A percentile compares a stretch with the other conserved stretches of the same genome.
These are phyloP conservation scores for Drosophila leonis DNA, from an alignment of 2,888 invertebrate species.

Conservation along the genomic window DNA sequence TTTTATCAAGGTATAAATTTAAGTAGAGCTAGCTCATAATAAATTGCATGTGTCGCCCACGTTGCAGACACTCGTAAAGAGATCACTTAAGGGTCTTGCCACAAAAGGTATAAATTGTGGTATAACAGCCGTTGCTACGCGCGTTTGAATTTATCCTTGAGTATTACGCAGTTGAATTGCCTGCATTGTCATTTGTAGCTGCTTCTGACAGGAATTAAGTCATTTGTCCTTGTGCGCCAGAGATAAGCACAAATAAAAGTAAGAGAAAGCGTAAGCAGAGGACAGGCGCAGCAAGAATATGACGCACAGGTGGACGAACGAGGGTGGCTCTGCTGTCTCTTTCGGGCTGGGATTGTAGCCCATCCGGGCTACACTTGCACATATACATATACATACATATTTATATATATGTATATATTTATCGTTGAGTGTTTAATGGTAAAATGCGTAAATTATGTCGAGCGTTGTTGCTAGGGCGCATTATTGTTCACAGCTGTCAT, in stretches of 20 bases:
- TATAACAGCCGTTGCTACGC: conserved; percentile 3
- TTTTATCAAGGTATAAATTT: neutral
- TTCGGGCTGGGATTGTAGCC: conserved; percentile 9
- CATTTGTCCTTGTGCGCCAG: conserved; percentile 79
- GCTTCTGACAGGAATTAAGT: conserved; percentile 76
- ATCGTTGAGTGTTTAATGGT: conserved; percentile 80
- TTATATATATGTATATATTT: conserved; percentile 20
- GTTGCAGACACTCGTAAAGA: neutral
- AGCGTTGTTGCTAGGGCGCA: conserved; percentile 57
- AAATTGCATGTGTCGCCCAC: neutral
- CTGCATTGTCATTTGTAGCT: conserved; percentile 42
- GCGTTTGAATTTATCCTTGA: conserved; percentile 21
- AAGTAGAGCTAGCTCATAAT: neutral
- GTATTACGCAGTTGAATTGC: conserved; percentile 19
- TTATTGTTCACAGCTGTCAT: conserved; percentile 53
- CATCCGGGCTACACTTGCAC: neutral
- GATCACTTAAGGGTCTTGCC: conserved; percentile 4
- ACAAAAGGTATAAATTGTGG: neutral
- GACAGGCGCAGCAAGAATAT: conserved; percentile 2
- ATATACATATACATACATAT: neutral
- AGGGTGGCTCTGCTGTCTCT: neutral
- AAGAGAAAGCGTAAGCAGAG: neutral
- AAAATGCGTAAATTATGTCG: conserved; percentile 84
- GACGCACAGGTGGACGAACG: conserved; percentile 33
- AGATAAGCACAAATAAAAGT: conserved; percentile 58